These are phyloP conservation scores for Triplophysa tibetana DNA, from an alignment of 2,113 vertebrate genomes.

Conservation along the genomic window DNA sequence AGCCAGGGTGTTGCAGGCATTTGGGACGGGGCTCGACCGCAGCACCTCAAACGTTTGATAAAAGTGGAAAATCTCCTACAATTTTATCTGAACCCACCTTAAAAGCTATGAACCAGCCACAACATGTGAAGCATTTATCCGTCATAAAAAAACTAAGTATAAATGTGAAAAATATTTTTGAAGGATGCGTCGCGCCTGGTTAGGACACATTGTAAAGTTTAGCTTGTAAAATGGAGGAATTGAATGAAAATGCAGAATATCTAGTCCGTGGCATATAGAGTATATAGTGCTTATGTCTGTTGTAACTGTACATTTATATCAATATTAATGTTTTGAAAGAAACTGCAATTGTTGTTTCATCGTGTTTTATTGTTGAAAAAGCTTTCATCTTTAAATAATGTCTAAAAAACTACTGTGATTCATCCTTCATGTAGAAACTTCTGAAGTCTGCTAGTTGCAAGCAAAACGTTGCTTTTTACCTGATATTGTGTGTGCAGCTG, in stretches of 20 bases:
- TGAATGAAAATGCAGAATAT: not conserved
- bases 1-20: too few relatives aligned
- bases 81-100: too few relatives aligned
- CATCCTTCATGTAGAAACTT: not conserved
- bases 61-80: too few relatives aligned
- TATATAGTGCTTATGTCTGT: not conserved
- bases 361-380: not conserved
- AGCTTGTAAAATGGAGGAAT: not conserved
- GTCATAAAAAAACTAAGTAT: too few relatives aligned
- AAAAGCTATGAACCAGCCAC: too few relatives aligned
- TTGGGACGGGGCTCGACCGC: too few relatives aligned
- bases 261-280: not conserved
- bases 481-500: conserved; percentile 10
- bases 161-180: not conserved
- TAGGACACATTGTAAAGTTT: not conserved
- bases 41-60: too few relatives aligned
- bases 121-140: too few relatives aligned
- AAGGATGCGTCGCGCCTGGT: not conserved
- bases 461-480: not conserved
- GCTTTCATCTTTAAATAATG: not conserved
- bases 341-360: not conserved
- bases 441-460: not conserved
- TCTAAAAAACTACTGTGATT: not conserved
- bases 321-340: conserved; percentile 1
- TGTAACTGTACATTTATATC: not conserved